Percentiles rank a stretch among this genome's conserved stretches.
Evolutionary conservation across 2,888 invertebrate species (phyloP).

Genomic region (Caenorhabditis panamensis): DNA sequence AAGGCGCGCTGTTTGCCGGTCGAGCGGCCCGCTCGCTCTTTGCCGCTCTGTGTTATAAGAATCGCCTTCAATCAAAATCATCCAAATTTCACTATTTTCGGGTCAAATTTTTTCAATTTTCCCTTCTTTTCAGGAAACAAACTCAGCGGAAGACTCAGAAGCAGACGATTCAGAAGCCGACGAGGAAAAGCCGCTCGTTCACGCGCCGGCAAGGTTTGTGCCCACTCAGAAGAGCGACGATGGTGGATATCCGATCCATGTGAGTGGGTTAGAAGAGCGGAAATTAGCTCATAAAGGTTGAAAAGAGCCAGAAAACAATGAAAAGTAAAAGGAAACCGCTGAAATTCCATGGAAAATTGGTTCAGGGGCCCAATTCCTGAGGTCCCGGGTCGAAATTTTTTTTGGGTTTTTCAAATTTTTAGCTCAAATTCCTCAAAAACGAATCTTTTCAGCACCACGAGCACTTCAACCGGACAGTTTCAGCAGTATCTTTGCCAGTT

Average conservation of each 20-base stretch:
- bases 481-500: conserved; percentile 73
- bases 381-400: too few relatives aligned
- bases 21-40: too few relatives aligned
- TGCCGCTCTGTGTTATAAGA: too few relatives aligned
- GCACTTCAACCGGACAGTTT: conserved; percentile 59
- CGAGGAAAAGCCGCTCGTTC: conserved; percentile 39
- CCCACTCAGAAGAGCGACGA: conserved; percentile 60
- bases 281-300: neutral
- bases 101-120: too few relatives aligned
- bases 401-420: too few relatives aligned
- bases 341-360: too few relatives aligned
- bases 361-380: too few relatives aligned
- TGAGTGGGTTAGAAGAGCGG: conserved; percentile 19
- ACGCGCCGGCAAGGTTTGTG: conserved; percentile 54
- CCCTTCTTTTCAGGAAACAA: conserved; percentile 56
- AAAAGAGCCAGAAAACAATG: conserved; percentile 13
- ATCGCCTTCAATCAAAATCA: too few relatives aligned
- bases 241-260: conserved; percentile 53
- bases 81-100: conserved; percentile 8
- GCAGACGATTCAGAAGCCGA: conserved; percentile 57
- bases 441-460: conserved; percentile 39
- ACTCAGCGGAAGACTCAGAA: conserved; percentile 41
- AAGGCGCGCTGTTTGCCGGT: too few relatives aligned
- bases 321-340: too few relatives aligned
- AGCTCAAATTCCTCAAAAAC: too few relatives aligned